Conservation (phyloP, 2,113 vertebrate genomes). For the Ctenomys sociabilis region DNA sequence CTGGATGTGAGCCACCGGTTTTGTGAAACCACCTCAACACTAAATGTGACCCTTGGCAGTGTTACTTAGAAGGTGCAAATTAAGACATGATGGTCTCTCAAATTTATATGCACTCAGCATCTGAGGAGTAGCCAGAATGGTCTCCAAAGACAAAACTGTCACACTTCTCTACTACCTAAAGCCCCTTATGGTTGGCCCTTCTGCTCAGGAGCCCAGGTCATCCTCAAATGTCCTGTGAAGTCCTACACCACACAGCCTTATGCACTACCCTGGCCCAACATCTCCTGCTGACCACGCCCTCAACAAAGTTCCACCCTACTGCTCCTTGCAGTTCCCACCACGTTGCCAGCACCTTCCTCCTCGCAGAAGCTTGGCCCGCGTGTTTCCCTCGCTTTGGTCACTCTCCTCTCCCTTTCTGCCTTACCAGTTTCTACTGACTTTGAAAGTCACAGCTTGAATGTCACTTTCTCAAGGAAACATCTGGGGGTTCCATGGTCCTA, state of each 20-base stretch:
- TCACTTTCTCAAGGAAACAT: background rate
- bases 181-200: background rate
- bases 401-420: background rate
- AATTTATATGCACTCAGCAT: background rate
- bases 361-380: background rate
- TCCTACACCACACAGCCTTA: background rate
- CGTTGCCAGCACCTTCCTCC: background rate
- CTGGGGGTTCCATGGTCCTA: too few relatives aligned
- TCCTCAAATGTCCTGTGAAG: background rate
- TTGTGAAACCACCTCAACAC: background rate
- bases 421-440: background rate
- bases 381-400: background rate
- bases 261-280: background rate
- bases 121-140: background rate
- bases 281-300: background rate
- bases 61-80: background rate
- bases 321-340: background rate
- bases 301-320: background rate
- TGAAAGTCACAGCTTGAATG: background rate
- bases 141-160: background rate
- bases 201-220: background rate
- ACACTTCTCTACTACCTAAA: background rate
- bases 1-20: background rate
- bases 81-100: background rate
- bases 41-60: background rate